Conservation (phyloP, 2,113 vertebrate species). For the Neomonachus schauinslandi region DNA sequence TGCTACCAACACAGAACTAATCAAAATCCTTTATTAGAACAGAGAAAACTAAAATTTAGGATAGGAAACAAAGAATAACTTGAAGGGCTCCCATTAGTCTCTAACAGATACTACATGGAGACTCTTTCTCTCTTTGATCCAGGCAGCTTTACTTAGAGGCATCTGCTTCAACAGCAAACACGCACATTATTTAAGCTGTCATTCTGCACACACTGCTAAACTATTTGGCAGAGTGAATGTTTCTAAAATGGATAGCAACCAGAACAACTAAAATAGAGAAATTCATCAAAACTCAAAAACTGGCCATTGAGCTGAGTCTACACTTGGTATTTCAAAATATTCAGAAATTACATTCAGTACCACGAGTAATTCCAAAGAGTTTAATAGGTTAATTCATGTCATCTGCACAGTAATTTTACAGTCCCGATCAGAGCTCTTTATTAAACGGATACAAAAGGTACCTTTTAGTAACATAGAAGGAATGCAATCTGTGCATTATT, state of each 20-base stretch:
- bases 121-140: background rate
- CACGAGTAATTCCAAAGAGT: background rate
- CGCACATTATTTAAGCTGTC: background rate
- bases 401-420: background rate
- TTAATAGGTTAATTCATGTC: background rate
- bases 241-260: conserved; percentile 45
- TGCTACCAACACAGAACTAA: background rate
- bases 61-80: background rate
- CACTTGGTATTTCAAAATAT: background rate
- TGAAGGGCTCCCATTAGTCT: background rate
- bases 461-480: background rate
- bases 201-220: conserved; percentile 23
- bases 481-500: background rate
- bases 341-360: conserved; percentile 33
- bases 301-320: background rate
- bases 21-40: background rate
- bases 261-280: conserved; percentile 43
- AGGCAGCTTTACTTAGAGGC: conserved; percentile 3
- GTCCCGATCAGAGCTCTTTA: background rate
- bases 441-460: conserved; percentile 49
- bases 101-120: background rate
- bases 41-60: background rate
- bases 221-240: background rate
- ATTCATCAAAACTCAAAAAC: background rate
- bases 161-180: conserved; percentile 24